Conservation (phyloP, 2,888 invertebrate genomes). For the Coenonympha glycerion region DNA sequence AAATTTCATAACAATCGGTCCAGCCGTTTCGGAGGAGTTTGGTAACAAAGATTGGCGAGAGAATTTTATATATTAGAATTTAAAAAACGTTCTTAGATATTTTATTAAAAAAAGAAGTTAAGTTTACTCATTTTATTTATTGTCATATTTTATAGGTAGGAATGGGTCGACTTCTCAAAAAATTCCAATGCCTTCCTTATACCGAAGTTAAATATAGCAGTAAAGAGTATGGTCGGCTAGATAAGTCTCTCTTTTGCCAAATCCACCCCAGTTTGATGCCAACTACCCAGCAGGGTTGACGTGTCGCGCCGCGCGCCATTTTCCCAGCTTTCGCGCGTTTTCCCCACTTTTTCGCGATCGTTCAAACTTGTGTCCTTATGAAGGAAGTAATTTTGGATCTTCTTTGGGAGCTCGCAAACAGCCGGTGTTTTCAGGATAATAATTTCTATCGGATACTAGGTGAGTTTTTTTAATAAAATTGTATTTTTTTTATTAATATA, state of each 20-base stretch:
- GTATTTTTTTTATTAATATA: no score
- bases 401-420: slow-evolving; percentile 44
- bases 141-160: no score
- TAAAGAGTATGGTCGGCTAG: slow-evolving; percentile 33
- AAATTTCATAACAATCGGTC: no score
- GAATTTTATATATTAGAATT: no score
- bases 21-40: no score
- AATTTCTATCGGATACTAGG: slow-evolving; percentile 65
- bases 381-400: slow-evolving; percentile 53
- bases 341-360: slow-evolving; percentile 46
- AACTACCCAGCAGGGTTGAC: slow-evolving; percentile 48
- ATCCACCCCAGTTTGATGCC: slow-evolving; percentile 58
- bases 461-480: slow-evolving; percentile 33
- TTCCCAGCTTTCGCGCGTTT: slow-evolving; percentile 27
- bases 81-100: no score
- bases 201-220: slow-evolving; percentile 2
- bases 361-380: slow-evolving; percentile 56
- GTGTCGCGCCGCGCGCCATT: slow-evolving; percentile 32
- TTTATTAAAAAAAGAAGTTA: no score
- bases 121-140: no score
- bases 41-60: no score
- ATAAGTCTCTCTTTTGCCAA: slow-evolving; percentile 54
- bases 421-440: slow-evolving; percentile 55
- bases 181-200: not conserved
- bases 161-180: not conserved